These are phyloP conservation scores for Rhimphoctona megacephalus DNA, from an alignment of 2,888 invertebrate species.

Conservation along the genomic window DNA sequence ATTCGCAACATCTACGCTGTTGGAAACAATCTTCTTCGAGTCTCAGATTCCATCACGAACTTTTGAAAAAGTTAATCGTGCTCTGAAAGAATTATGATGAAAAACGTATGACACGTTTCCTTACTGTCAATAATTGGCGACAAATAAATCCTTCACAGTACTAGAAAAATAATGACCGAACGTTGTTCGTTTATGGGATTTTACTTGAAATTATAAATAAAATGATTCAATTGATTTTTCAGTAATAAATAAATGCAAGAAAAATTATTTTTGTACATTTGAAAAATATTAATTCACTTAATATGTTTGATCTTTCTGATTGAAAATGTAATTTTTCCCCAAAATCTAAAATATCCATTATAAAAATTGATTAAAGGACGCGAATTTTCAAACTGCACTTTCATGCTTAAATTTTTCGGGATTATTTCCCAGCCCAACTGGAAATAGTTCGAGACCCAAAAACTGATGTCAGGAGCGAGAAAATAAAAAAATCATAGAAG, in stretches of 20 bases:
- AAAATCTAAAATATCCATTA: not conserved
- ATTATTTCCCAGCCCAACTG: not conserved
- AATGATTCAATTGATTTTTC: not conserved
- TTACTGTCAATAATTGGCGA: slow-evolving; percentile 6
- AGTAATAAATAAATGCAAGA: not conserved
- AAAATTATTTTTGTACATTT: not conserved
- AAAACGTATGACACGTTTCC: not conserved
- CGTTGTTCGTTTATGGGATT: not conserved
- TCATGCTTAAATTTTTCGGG: not conserved
- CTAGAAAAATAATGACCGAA: not conserved
- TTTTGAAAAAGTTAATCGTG: slow-evolving; percentile 76
- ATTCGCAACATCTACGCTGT: slow-evolving; percentile 31
- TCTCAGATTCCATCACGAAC: slow-evolving; percentile 71
- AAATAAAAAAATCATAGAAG: not conserved
- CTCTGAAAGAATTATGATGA: slow-evolving; percentile 76
- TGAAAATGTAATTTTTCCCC: not conserved
- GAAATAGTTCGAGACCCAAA: not conserved
- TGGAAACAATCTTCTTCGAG: slow-evolving; percentile 26
- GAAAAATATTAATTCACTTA: too few relatives aligned
- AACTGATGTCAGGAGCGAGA: not conserved
- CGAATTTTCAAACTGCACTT: not conserved
- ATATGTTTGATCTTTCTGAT: too few relatives aligned
- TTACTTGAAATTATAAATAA: not conserved
- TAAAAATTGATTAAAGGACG: not conserved
- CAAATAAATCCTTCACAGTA: not conserved